Evolutionary conservation across 2,113 vertebrate genomes (phyloP).

Genomic region (Triplophysa tibetana): DNA sequence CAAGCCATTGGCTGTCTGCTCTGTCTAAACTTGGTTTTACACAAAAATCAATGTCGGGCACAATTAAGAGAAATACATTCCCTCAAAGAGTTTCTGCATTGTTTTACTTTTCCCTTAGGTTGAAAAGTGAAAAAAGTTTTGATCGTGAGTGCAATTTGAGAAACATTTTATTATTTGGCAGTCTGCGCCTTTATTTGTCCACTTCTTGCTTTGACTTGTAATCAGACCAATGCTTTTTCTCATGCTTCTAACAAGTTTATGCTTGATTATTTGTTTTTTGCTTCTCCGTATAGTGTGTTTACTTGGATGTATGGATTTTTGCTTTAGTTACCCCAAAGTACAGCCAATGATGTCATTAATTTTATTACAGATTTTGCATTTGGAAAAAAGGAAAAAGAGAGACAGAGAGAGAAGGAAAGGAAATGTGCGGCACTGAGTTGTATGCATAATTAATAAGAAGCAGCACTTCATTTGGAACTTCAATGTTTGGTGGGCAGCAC

Average conservation of each 20-base stretch:
- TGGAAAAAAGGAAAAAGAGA: conserved; percentile 60
- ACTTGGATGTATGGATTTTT: conserved; percentile 76
- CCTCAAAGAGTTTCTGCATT: background rate
- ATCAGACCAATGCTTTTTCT: conserved; percentile 39
- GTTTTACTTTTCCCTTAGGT: background rate
- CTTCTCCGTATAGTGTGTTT: conserved; percentile 48
- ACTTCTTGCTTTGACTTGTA: conserved; percentile 35
- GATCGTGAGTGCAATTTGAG: no score
- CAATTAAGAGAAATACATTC: background rate
- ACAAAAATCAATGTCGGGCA: background rate
- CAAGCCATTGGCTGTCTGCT: conserved; percentile 29
- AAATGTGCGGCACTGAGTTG: conserved; percentile 77
- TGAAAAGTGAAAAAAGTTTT: no score
- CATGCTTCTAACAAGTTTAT: background rate
- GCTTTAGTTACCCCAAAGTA: conserved; percentile 77
- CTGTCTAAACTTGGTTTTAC: conserved; percentile 23
- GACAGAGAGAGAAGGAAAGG: conserved; percentile 64
- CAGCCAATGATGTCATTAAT: conserved; percentile 81
- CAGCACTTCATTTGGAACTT: conserved; percentile 80
- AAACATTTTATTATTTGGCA: background rate
- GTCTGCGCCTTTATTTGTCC: conserved; percentile 25
- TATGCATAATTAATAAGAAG: conserved; percentile 83
- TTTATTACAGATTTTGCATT: conserved; percentile 80
- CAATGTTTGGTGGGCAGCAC: conserved; percentile 74
- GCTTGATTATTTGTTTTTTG: background rate